Percentiles rank a stretch among this genome's conserved stretches.
These are phyloP conservation scores for Archilochus colubris DNA, from an alignment of 2,113 vertebrate species.

Conservation along the genomic window DNA sequence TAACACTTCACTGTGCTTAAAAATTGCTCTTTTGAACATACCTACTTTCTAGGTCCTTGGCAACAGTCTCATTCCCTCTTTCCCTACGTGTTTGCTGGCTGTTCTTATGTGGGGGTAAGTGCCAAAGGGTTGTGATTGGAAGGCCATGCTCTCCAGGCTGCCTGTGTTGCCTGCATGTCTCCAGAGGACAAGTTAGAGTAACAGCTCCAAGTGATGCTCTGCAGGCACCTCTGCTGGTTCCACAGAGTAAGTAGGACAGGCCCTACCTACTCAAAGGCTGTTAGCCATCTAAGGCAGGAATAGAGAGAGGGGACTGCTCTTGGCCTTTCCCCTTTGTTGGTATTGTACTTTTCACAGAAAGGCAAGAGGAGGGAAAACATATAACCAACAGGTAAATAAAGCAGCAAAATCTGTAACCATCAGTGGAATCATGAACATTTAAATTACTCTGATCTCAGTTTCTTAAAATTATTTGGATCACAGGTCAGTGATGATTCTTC, in stretches of 20 bases:
- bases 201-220: fast-evolving
- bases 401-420: background rate
- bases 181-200: background rate
- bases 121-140: background rate
- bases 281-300: background rate
- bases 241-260: background rate
- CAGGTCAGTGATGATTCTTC: background rate
- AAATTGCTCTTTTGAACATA: background rate
- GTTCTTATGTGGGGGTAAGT: background rate
- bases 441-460: background rate
- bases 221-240: background rate
- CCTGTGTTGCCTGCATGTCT: background rate
- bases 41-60: background rate
- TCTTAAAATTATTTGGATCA: background rate
- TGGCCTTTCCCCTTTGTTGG: background rate
- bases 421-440: background rate
- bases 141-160: background rate
- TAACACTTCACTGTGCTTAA: conserved; percentile 1
- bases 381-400: background rate
- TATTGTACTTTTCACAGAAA: background rate
- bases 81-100: background rate
- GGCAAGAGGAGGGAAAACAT: background rate
- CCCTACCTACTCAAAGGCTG: background rate
- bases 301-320: background rate
- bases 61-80: background rate